Evolutionary conservation across 2,888 invertebrate genomes (phyloP), one percentile per base, ranked within the genome.

Genomic region (Laothoe populi): DNA sequence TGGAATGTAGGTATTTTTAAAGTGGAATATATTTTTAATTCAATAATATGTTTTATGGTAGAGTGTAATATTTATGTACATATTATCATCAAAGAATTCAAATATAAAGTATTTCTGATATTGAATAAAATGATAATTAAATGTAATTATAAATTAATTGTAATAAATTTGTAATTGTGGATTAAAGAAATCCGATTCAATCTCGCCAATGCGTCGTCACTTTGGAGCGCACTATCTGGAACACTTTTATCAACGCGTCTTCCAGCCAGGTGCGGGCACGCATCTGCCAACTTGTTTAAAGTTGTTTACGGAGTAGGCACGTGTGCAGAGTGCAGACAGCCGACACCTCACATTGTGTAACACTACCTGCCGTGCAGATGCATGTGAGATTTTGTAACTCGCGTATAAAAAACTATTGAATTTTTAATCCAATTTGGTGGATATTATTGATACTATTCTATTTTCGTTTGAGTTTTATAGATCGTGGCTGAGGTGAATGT

Each of bases 251-350:
- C 10, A 10, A 31, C 63, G 68, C 68, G 67, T 74, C 69, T 72
- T 71, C 48, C 63, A 53, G 69, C 82, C 86, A 86, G 86, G 85
- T 85, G 86, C 82, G 76, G 68, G 0, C 4, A 68, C 79, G 80
- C 86, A 86, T 86, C 86, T 86, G 86, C 76, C 62, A 64, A 53
- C 63, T 66, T 75, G 77, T 78, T 79, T 74, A 74, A 64, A 53
- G 63, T 66, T 75, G 77, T 78, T 79, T 74, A 74, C 72, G 64
- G 71, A 68, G 63, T 66, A 63, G 66, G 74, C 81, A 75, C 75
- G 77, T 74, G 77, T 68, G 70, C 69, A 63, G 67, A 63, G 57
- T 38, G 35, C 44, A 58, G 57, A 60, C 60, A 48, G 42, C 45
- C 58, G 57, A 60, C 60, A 53, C 38, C 45, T 53, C 35, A 31